A percentile compares a stretch with the other conserved stretches of the same genome.
These are phyloP conservation scores for Caenorhabditis angaria DNA, from an alignment of 2,888 invertebrate genomes.

Conservation along the genomic window DNA sequence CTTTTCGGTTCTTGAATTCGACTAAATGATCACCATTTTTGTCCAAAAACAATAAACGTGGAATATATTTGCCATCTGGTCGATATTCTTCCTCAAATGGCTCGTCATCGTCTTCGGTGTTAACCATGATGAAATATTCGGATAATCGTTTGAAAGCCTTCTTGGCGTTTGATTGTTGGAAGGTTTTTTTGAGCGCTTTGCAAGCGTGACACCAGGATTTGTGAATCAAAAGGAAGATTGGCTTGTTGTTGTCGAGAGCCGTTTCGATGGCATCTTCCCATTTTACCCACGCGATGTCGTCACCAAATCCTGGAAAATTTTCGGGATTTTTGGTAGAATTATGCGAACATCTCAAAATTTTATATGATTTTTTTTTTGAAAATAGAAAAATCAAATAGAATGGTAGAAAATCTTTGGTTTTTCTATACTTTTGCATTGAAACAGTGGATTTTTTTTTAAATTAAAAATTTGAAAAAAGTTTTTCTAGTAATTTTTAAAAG, in stretches of 20 bases:
- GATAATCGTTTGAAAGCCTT: conserved; percentile 70
- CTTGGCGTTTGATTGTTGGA: conserved; percentile 71
- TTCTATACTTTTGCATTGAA: too few relatives aligned
- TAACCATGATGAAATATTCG: conserved; percentile 74
- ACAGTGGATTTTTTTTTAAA: background rate
- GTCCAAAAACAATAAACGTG: conserved; percentile 69
- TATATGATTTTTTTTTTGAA: background rate
- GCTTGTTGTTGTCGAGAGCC: conserved; percentile 71
- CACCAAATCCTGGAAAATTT: conserved; percentile 65
- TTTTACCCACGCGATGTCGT: conserved; percentile 70
- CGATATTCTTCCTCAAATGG: conserved; percentile 71
- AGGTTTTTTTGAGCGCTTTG: conserved; percentile 72
- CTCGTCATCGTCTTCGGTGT: conserved; percentile 74
- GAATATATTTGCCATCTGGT: conserved; percentile 71
- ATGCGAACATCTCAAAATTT: background rate
- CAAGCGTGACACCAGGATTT: conserved; percentile 76
- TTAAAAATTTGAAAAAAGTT: background rate
- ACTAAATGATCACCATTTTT: conserved; percentile 68
- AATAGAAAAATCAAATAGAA: too few relatives aligned
- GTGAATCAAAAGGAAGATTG: conserved; percentile 74
- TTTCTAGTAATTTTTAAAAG: too few relatives aligned
- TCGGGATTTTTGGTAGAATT: background rate
- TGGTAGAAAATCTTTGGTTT: too few relatives aligned
- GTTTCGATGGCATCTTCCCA: conserved; percentile 72
- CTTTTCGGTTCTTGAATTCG: conserved; percentile 71